Percentiles rank a stretch among this genome's conserved stretches.
Evolutionary conservation across 2,888 invertebrate genomes (phyloP).

Genomic region (Phlogophora meticulosa): DNA sequence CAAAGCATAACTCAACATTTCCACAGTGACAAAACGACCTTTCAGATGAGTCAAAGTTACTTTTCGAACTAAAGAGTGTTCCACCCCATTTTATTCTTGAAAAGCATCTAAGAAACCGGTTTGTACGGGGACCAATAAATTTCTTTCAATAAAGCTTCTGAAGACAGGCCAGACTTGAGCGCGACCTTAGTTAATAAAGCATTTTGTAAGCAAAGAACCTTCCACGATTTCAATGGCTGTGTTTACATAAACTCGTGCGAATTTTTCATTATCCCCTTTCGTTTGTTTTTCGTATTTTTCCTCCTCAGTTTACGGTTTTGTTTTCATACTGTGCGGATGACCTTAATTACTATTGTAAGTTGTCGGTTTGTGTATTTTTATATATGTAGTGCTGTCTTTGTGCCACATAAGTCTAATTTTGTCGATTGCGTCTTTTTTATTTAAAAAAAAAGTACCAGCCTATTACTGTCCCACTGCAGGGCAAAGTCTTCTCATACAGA

Average conservation of each 20-base stretch:
- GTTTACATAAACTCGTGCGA: slow-evolving; percentile 28
- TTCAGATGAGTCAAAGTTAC: too few species aligned
- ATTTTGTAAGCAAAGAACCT: slow-evolving; percentile 28
- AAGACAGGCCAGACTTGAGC: slow-evolving; percentile 7
- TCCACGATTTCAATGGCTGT: slow-evolving; percentile 13
- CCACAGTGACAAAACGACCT: too few species aligned
- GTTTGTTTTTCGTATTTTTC: slow-evolving; percentile 18
- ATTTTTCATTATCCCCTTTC: slow-evolving; percentile 34
- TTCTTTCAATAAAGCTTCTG: neutral
- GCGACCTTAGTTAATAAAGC: slow-evolving; percentile 17
- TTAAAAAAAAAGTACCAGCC: too few species aligned
- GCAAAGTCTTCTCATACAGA: too few species aligned
- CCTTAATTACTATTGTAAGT: slow-evolving; percentile 25
- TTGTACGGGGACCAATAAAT: slow-evolving; percentile 32
- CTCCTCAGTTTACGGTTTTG: slow-evolving; percentile 18
- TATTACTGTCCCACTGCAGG: too few species aligned
- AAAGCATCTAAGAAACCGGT: too few species aligned
- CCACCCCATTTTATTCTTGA: too few species aligned
- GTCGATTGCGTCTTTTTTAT: slow-evolving; percentile 7
- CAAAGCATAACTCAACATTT: too few species aligned
- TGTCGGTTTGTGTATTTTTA: slow-evolving; percentile 21
- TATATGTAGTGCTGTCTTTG: neutral
- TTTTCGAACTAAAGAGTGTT: too few species aligned
- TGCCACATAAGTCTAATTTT: neutral
- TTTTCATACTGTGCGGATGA: slow-evolving; percentile 13